Base-by-base conservation (phyloP, 2,797 vertebrate species). In the Prionace glauca region DNA sequence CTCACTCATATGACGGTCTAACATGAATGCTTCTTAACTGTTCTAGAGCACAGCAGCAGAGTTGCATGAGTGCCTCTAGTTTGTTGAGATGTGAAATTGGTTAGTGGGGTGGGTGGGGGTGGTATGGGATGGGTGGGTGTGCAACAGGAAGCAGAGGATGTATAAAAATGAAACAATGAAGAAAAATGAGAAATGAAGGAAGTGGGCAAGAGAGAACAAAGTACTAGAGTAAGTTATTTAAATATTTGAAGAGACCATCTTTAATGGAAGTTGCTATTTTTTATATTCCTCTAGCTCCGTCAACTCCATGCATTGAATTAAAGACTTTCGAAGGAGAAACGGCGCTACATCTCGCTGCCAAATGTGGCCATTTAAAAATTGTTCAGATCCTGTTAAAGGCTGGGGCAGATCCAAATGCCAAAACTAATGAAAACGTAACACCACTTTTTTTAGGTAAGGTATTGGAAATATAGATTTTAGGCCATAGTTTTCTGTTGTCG, bases 381-480 rank as follows among this genome's bases (percentile, higher is more conserved):
- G 95, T 98, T 12, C 96, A 95, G 20, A 74, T 98, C 95, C 98
- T 99, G 65, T 96, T 99, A 95, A 97, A 97, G 95, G 97, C 98
- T 7, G 97, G 97, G 0, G 97, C 98, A 79, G 96, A 99, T 96
- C 96, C 98, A 4, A 97, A 99, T 96, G 97, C 97, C 50, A 96
- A 97, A 32, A 99, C 98, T 77, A 98, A 98, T 0, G 98, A 99
- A 45, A 96, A 97, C 41, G 98, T 98, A 91, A 98, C 98, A 0
- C 98, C 99, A 0, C 97, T 99, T 45, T 99, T 98, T 96, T 97
- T 98, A 97, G 99, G 99, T 99, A 97, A 96, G 0, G 29, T 16
- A 77, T 41, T 56, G 29, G 32, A 74, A 95, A 16, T 8, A 18
- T 20, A n/a, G 3, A 62, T 65, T 18, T 90, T 84, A 41, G 56